phyloP scores from a whole-genome alignment of 2,113 vertebrate genomes.

The Thermophis baileyi region DNA sequence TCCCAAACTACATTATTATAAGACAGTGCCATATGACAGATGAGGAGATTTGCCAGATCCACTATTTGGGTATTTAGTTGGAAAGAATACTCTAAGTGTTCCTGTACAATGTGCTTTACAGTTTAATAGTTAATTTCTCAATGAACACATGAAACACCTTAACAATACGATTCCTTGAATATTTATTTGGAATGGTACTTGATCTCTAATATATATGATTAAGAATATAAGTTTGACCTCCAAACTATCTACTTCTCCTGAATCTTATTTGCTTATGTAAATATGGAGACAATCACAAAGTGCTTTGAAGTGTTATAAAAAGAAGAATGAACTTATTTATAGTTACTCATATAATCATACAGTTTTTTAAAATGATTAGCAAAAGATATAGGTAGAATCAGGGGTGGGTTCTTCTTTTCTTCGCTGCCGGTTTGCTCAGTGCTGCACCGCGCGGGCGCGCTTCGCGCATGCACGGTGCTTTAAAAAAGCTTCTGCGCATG shows the following conservation, averaged over 20 bases:
- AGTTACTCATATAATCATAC: neutral
- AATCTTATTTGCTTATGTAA: neutral
- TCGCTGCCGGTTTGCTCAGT: too few relatives aligned
- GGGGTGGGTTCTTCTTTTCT: too few relatives aligned
- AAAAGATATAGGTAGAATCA: neutral
- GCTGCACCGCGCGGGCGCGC: too few relatives aligned
- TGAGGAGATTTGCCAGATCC: neutral
- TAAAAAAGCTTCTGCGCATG: too few relatives aligned
- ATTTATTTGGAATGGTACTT: neutral
- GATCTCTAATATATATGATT: neutral
- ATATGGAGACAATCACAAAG: neutral
- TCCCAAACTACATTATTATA: neutral
- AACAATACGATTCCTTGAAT: neutral
- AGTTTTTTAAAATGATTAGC: neutral
- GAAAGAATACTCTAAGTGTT: neutral
- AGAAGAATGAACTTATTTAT: neutral
- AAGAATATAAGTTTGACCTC: neutral
- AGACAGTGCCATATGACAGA: neutral
- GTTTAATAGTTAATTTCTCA: neutral
- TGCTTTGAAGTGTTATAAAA: neutral
- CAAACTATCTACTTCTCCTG: neutral
- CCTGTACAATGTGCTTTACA: neutral
- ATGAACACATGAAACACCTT: neutral
- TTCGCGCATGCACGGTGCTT: too few relatives aligned
- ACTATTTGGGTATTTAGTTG: neutral